Evolutionary conservation across 2,113 vertebrate species (phyloP), one percentile per base, ranked within the genome.

Genomic region (Heloderma charlesbogerti): DNA sequence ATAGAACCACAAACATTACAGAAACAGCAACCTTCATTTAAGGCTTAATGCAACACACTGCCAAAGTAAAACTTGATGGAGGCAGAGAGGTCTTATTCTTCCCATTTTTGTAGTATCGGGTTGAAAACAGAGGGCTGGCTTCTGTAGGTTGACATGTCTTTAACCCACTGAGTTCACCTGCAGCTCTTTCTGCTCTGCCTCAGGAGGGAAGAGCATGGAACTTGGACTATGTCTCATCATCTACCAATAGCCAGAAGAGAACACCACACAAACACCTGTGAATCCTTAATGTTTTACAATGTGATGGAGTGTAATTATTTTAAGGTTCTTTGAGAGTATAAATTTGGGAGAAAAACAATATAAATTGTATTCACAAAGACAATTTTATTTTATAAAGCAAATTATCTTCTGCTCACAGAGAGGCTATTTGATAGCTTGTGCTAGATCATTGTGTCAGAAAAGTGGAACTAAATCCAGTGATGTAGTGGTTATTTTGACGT

Each of bases 1-100:
- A 10, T 25, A 90, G 25, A 60, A 86, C 4, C 0, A 0, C 84
- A 22, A 22, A 86, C 31, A 87, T 89, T 34, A 29, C 40, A 20
- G 66, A 85, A 71, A 57, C 60, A 79, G 15, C 45, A 92, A 48
- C n/a, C 88, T 83, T 93, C 57, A 22, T 91, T 84, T 92, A 45
- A 66, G 63, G 88, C 84, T n/a, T 79, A 40, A 67, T 51, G 92
- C n/a, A 0, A 0, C 86, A 48, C 1, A 34, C 13, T 40, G 82
- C 51, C 67, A 84, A 78, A 84, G 22, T 3, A 69, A 88, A 84
- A 93, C 0, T 60, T 3, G 8, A 43, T 88, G 63, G 72, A 85
- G 66, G 66, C 13, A 6, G 4, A 87, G 75, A 89, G 71, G 20
- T 69, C 90, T 91, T 92, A 71, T 31, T 80, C 0, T 67, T 84